Evolutionary conservation across 2,113 vertebrate species (phyloP).

Genomic region (Zeus faber): DNA sequence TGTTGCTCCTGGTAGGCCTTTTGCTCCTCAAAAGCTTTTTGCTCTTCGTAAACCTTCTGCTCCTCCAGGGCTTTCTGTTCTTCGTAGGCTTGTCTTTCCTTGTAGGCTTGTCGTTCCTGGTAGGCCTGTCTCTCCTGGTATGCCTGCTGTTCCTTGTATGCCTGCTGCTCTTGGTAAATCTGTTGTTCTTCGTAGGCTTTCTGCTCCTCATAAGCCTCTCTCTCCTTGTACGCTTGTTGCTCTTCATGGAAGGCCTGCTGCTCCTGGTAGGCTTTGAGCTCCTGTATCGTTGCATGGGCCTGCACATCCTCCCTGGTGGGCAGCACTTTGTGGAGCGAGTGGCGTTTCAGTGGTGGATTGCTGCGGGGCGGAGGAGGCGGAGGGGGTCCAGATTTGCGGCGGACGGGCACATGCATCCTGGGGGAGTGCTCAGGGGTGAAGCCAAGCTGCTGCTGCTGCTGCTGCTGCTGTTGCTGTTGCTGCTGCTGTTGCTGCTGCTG

Average conservation of each 20-base stretch:
- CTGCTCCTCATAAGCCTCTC: slow-evolving; percentile 52
- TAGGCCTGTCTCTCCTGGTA: slow-evolving; percentile 47
- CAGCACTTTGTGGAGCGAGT: slow-evolving; percentile 74
- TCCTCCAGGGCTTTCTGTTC: slow-evolving; percentile 54
- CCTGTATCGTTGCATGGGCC: slow-evolving; percentile 60
- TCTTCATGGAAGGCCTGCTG: slow-evolving; percentile 52
- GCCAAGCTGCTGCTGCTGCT: slow-evolving; percentile 33
- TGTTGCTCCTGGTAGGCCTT: slow-evolving; percentile 49
- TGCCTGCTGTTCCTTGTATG: slow-evolving; percentile 52
- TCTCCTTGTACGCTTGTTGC: slow-evolving; percentile 45
- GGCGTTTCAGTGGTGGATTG: slow-evolving; percentile 69
- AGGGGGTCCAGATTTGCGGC: slow-evolving; percentile 76
- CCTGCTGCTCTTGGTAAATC: slow-evolving; percentile 53
- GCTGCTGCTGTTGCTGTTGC: slow-evolving; percentile 28
- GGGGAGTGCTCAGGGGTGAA: slow-evolving; percentile 67
- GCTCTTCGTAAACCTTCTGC: slow-evolving; percentile 55
- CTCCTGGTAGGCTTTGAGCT: slow-evolving; percentile 61
- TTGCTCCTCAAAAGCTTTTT: slow-evolving; percentile 50
- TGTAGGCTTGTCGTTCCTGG: slow-evolving; percentile 56
- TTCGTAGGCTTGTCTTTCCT: slow-evolving; percentile 58
- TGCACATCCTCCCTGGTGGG: slow-evolving; percentile 69
- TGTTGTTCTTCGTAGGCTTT: slow-evolving; percentile 56
- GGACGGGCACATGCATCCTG: slow-evolving; percentile 65
- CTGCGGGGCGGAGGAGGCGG: slow-evolving; percentile 77
- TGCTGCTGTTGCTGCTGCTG: no score